Conservation (phyloP, 2,888 invertebrate genomes). For the Chrysolina americana region DNA sequence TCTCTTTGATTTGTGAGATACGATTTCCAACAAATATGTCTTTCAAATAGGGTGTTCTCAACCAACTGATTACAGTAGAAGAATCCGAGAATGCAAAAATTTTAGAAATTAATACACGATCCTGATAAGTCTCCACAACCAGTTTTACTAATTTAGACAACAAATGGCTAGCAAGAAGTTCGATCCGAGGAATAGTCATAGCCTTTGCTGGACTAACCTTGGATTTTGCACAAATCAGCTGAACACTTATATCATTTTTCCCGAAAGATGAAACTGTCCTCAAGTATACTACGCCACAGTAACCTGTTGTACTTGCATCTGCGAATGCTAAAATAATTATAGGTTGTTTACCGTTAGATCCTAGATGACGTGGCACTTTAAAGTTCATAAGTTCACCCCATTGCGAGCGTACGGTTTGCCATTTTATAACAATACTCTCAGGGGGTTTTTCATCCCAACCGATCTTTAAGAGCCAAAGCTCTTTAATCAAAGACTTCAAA, state of each 20-base stretch:
- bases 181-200: neutral
- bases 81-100: constrained; percentile 2
- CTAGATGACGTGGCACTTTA: neutral
- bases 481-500: constrained; percentile 2
- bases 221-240: neutral
- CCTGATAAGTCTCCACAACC: neutral
- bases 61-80: constrained; percentile 7
- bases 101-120: constrained; percentile 6
- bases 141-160: no score
- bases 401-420: no score
- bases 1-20: neutral
- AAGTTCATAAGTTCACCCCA: no score
- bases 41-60: constrained; percentile 4
- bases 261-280: no score
- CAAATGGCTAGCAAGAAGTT: no score
- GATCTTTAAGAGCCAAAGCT: constrained; percentile 6
- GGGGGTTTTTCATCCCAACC: no score
- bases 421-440: neutral
- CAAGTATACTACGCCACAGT: neutral
- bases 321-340: neutral
- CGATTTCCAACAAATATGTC: neutral
- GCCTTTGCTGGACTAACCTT: no score
- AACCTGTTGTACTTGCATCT: neutral
- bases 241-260: neutral
- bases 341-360: neutral